Percentiles rank a stretch among this genome's conserved stretches.
Conservation (phyloP, 92 coral and sea anemone species). For the Epizoanthus scotinus region DNA sequence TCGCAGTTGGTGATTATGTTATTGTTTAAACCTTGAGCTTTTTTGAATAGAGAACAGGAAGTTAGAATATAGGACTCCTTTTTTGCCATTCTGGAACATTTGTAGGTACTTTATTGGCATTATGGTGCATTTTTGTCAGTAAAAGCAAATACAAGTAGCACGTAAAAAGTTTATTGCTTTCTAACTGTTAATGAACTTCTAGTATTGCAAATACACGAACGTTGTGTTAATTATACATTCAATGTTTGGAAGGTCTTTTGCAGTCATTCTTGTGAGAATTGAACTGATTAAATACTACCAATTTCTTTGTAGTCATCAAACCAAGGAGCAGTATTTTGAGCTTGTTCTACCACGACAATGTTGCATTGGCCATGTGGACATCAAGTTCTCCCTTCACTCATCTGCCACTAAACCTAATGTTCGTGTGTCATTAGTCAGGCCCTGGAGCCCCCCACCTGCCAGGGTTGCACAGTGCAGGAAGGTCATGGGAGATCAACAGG, state of each 20-base stretch:
- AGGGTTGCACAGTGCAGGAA: conserved; percentile 36
- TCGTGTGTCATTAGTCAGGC: conserved; percentile 44
- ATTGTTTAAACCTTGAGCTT: background rate
- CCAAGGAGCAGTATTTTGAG: conserved; percentile 88
- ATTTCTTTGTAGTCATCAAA: conserved; percentile 45
- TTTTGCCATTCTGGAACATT: background rate
- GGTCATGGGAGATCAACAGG: conserved; percentile 1
- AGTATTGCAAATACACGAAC: no score
- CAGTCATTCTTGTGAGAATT: no score
- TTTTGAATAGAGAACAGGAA: background rate
- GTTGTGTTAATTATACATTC: no score
- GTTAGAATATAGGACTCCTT: background rate
- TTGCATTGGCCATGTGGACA: conserved; percentile 94
- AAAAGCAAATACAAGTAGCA: no score
- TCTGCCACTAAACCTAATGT: conserved; percentile 55
- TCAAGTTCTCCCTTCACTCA: conserved; percentile 84
- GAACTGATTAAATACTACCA: no score
- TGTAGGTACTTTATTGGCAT: background rate
- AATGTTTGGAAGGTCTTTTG: no score
- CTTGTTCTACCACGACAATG: conserved; percentile 92
- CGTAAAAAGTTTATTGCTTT: no score
- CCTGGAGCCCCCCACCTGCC: conserved; percentile 40
- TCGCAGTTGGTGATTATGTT: background rate
- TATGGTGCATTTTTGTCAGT: no score
- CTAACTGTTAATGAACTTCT: no score